Percentiles rank a stretch among this genome's conserved stretches.
phyloP scores from a whole-genome alignment of 2,113 vertebrate genomes.

The Cricetomys ansorgei region DNA sequence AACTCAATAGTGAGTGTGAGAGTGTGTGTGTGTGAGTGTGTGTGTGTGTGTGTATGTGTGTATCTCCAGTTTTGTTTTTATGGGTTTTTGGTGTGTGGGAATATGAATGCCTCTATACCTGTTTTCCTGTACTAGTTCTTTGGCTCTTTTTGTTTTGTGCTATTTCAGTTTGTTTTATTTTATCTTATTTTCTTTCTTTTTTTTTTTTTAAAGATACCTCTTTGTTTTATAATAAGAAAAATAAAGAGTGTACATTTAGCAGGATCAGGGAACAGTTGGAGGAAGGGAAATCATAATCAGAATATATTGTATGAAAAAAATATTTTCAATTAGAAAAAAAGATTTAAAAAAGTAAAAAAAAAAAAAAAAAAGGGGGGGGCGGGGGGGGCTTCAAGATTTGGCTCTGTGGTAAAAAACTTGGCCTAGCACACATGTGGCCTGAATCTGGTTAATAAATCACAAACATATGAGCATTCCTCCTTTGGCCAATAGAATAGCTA shows the following conservation, averaged over 20 bases:
- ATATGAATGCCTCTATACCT: neutral
- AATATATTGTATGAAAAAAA: neutral
- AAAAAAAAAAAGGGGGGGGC: no score
- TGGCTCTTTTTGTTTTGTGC: neutral
- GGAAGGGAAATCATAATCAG: neutral
- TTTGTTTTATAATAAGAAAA: neutral
- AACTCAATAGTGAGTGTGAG: no score
- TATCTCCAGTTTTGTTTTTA: neutral
- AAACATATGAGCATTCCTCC: slow-evolving; percentile 9
- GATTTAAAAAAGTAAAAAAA: neutral
- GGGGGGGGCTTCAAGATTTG: no score
- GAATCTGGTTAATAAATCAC: slow-evolving; percentile 27
- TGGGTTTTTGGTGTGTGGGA: neutral
- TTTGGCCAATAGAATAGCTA: neutral
- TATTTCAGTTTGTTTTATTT: neutral
- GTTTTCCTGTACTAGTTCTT: neutral
- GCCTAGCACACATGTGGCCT: neutral
- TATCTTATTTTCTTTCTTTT: neutral
- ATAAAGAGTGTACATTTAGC: neutral
- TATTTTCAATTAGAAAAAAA: neutral
- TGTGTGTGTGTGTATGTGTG: no score
- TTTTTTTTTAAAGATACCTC: neutral
- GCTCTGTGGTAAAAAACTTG: neutral
- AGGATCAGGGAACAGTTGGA: neutral
- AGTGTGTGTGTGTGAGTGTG: no score